These are phyloP conservation scores for Brotula barbata DNA, from an alignment of 2,797 vertebrate species.

Conservation along the genomic window DNA sequence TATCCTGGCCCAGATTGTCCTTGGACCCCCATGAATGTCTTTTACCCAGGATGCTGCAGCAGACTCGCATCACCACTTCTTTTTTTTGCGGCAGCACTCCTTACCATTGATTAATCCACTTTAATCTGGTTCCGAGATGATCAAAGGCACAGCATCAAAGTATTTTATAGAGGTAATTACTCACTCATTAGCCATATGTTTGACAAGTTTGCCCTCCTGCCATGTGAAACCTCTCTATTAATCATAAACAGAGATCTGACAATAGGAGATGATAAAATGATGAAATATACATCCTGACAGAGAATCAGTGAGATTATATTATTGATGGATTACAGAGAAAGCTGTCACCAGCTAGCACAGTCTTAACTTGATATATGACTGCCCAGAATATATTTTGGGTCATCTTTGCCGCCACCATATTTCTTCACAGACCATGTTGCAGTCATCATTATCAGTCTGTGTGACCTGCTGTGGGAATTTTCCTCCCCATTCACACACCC, in stretches of 20 bases:
- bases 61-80: constrained; percentile 56
- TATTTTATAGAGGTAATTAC: constrained; percentile 69
- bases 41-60: constrained; percentile 41
- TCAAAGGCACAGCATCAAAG: constrained; percentile 73
- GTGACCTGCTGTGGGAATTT: constrained; percentile 59
- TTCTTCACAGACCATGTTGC: constrained; percentile 58
- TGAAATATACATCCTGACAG: constrained; percentile 66
- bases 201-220: constrained; percentile 72
- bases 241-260: constrained; percentile 70
- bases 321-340: constrained; percentile 69
- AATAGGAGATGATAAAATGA: constrained; percentile 59
- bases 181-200: constrained; percentile 79
- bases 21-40: constrained; percentile 70
- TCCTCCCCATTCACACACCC: constrained; percentile 45
- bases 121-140: constrained; percentile 62
- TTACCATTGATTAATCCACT: constrained; percentile 64
- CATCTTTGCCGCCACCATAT: constrained; percentile 57
- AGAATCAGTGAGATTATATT: constrained; percentile 62
- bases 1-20: constrained; percentile 72
- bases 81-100: constrained; percentile 62
- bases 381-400: constrained; percentile 73
- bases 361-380: constrained; percentile 66
- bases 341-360: constrained; percentile 58
- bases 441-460: constrained; percentile 67
- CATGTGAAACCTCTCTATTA: constrained; percentile 67